Base-by-base conservation (phyloP, 2,113 vertebrate genomes). In the Myrmophylax atrothorax region DNA sequence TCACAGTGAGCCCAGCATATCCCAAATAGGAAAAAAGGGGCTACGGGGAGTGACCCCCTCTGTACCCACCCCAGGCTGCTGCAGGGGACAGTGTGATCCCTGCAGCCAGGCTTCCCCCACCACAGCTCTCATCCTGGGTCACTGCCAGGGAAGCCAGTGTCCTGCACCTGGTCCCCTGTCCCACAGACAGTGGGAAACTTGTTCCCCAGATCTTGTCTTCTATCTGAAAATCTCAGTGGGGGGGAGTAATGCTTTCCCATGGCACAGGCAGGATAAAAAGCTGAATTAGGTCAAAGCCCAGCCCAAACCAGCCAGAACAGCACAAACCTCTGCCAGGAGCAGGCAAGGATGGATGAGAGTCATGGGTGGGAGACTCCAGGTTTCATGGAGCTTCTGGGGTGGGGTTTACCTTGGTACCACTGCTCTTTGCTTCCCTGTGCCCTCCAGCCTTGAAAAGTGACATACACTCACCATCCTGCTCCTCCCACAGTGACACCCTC, bases 121-220 rank as follows among this genome's bases (percentile, higher is more conserved):
- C 7, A 1, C 4, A 10, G 15, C 38, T 87, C 37, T 59, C 53
- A 20, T 5, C 14, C 11, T 7, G 7, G 5, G 7, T 44, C 62
- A 14, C 44, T 76, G 58, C 35, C 20, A 2, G 0, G 1, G 67
- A 42, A 38, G 7, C 37, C 2, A 0, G 33, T 50, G 33, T 55
- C 77, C 77, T 35, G 17, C 35, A 14, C 2, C 0, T 10, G 25
- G 22, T 23, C 33, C 22, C 33, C 12, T 35, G 20, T 20, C 29
- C 66, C 42, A 16, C 0, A 7, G 47, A 18, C 1, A 6, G 12
- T 18, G 22, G 16, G 35, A 37, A 47, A 9, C 9, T 12, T 7
- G 1, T 68, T 70, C 28, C 33, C 23, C 29, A 7, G 29, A 20
- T 47, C 47, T 44, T 4, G 1, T 11, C 33, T 40, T 11, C 33